Base-by-base conservation (phyloP, 2,113 vertebrate genomes). In the Mus spicilegus region DNA sequence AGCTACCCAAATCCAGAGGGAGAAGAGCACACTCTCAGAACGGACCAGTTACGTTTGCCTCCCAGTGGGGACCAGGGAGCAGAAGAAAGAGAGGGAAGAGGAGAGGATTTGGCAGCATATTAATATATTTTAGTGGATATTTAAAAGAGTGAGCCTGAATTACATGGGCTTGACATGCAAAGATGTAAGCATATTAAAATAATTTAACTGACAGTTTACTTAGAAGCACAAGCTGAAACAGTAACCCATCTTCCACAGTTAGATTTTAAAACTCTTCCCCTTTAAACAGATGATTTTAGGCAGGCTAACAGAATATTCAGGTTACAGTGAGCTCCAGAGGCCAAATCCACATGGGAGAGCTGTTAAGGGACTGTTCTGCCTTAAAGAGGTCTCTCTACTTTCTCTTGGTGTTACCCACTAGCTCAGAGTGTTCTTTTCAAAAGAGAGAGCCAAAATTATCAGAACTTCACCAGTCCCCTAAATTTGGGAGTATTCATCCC, bases 1-100 rank as follows among this genome's bases (percentile, higher is more conserved):
- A 94, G 93, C 97, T 98, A 98, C 98, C 97, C 98, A 98, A 96
- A 98, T 96, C 95, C 73, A 98, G 98, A 98, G 98, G 98, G 94
- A 94, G 54, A 69, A 93, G 80, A 97, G 88, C 82, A 97, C 97
- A 97, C 97, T 54, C 87, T 69, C 96, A 97, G 97, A 97, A 96
- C 87, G 92, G 94, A 97, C 97, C 98, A 97, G 98, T 94, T 97
- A 87, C 65, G 73, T 22, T 90, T 0, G 16, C 84, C 86, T 91
- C 97, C 94, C 95, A 97, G 2, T 24, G 76, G 87, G 89, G 75
- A 93, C 94, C 93, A 92, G 89, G 78, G 75, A 94, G 72, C 63
- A 92, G 91, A 61, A 70, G 87, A 80, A 49, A 93, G n/a, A 73
- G 54, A 88, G 19, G 75, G n/a, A 86, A 81, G 7, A 93, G 26